Evolutionary conservation across 2,888 invertebrate genomes (phyloP).

Genomic region (Platycheirus rosarum): DNA sequence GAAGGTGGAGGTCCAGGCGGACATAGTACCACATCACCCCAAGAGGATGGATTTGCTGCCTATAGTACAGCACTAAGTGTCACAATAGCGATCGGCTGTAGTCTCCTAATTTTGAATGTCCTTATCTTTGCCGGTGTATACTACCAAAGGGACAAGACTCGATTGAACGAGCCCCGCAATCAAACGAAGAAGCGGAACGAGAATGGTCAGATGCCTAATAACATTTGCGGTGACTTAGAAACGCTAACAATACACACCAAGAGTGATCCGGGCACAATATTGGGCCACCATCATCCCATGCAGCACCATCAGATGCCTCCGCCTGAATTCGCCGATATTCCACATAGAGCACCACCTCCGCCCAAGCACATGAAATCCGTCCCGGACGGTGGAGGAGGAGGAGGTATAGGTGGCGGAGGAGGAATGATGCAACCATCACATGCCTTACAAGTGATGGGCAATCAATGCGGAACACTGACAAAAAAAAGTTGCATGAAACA

Average conservation of each 20-base stretch:
- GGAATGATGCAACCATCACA: conserved; percentile 89
- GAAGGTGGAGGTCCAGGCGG: conserved; percentile 75
- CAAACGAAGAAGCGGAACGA: conserved; percentile 88
- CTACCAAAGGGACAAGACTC: conserved; percentile 94
- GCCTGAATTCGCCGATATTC: conserved; percentile 92
- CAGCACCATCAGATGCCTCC: conserved; percentile 92
- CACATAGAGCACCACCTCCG: conserved; percentile 90
- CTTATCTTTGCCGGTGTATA: conserved; percentile 97
- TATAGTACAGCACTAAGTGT: conserved; percentile 96
- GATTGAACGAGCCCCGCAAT: conserved; percentile 85
- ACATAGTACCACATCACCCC: conserved; percentile 84
- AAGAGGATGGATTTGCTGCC: conserved; percentile 94
- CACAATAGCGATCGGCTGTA: conserved; percentile 97
- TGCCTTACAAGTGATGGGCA: conserved; percentile 88
- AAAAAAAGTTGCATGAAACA: conserved; percentile 87
- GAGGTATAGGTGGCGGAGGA: conserved; percentile 83
- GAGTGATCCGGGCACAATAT: conserved; percentile 88
- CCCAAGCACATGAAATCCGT: conserved; percentile 86
- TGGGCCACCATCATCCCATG: conserved; percentile 90
- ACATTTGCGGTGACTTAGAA: conserved; percentile 93
- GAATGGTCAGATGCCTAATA: conserved; percentile 94
- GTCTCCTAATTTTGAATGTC: conserved; percentile 94
- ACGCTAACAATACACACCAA: conserved; percentile 84
- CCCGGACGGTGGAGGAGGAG: conserved; percentile 83
- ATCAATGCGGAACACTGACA: conserved; percentile 89